Base-by-base conservation (phyloP, 2,888 invertebrate species). In the Pediacus dermestoides region DNA sequence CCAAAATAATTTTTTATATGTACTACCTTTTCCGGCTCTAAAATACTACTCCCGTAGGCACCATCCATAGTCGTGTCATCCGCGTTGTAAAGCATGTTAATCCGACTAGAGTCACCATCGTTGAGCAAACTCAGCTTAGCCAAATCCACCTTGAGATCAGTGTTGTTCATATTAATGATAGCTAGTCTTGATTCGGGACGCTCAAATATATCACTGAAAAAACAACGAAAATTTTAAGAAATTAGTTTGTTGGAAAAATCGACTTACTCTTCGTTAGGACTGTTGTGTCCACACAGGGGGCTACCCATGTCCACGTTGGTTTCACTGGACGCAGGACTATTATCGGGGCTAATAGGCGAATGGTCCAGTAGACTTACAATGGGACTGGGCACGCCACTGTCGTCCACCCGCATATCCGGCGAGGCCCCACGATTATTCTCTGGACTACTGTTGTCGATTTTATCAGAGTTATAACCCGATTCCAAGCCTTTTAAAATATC, bases 391-490 rank as follows among this genome's bases (percentile, higher is more conserved):
- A 65, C 61, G 7, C 64, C 66, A 33, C 64, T 64, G 35, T 67
- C 67, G 32, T 64, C 63, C 2, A 64, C 53, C 2, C 54, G 46
- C 52, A 60, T 61, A 16, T 58, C 60, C 0, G 66, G 63, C 0
- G 63, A 63, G 34, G 42, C 46, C 4, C 53, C 54, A 11, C 55
- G 52, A 44, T 62, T 63, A 37, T 64, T 65, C 3, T 62, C 60
- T 1, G 64, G 61, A 44, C 67, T 68, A 42, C 63, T 60, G 36
- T 65, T 63, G 28, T 63, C 66, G 4, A 76, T 73, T 47, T 76
- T 76, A 40, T 68, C 70, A 0, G 77, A 82, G 65, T 81, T 81
- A 57, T 83, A 83, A 1, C 81, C 82, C 0, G 82, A 82, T 58
- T 84, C 84, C 58, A 76, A 74, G 53, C 65, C 67, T 49, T 28